A percentile compares a stretch with the other conserved stretches of the same genome.
These are phyloP conservation scores for Centrocercus urophasianus DNA, from an alignment of 2,113 vertebrate species.

Conservation along the genomic window DNA sequence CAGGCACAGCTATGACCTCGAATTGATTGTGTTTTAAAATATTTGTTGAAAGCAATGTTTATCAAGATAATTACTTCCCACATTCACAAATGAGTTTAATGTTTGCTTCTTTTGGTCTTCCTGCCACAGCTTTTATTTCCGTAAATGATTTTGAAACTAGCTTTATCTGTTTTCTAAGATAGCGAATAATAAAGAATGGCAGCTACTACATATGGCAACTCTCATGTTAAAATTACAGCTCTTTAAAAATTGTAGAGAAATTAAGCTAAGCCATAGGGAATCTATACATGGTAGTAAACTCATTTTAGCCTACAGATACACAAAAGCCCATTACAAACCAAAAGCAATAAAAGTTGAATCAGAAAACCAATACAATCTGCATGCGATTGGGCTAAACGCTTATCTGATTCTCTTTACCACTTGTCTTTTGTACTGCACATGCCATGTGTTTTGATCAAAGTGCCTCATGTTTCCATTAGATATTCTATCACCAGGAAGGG, in stretches of 20 bases:
- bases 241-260: background rate
- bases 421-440: background rate
- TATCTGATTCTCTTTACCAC: background rate
- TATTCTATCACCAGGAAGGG: background rate
- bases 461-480: background rate
- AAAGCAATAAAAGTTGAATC: background rate
- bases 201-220: background rate
- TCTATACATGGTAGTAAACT: background rate
- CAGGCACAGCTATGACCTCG: background rate
- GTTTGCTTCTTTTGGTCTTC: background rate
- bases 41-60: background rate
- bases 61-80: background rate
- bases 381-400: background rate
- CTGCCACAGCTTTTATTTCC: background rate
- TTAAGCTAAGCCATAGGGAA: background rate
- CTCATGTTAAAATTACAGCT: background rate
- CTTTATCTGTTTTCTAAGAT: background rate
- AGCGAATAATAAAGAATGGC: background rate
- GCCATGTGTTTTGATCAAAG: background rate
- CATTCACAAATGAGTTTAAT: background rate
- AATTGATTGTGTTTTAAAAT: background rate
- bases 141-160: background rate
- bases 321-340: background rate
- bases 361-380: background rate
- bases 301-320: background rate